Conservation (phyloP, 2,797 vertebrate genomes). For the Liasis olivaceus region DNA sequence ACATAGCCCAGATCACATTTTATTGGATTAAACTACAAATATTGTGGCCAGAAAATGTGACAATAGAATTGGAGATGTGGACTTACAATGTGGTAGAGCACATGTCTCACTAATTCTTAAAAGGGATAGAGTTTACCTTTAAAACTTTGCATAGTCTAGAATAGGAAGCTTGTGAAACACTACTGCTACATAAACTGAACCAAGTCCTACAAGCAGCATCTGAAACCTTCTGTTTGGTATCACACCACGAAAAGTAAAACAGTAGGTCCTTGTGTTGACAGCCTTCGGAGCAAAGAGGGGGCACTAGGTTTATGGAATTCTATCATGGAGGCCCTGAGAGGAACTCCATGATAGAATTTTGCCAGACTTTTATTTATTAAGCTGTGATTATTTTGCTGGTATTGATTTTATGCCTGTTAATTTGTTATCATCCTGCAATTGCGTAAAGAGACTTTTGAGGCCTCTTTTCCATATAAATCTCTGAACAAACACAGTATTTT, state of each 20-base stretch:
- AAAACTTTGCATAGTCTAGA: background rate
- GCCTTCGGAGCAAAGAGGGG: too few relatives aligned
- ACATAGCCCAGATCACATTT: background rate
- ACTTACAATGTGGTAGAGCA: background rate
- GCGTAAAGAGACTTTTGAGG: background rate
- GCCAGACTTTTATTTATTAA: background rate
- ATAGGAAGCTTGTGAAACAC: background rate
- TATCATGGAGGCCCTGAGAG: background rate
- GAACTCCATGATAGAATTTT: background rate
- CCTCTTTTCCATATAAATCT: too few relatives aligned
- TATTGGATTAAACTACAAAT: background rate
- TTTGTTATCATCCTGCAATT: background rate
- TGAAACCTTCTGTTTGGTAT: background rate
- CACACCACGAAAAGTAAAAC: background rate
- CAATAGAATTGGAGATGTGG: background rate
- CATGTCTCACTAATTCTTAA: background rate
- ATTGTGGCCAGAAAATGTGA: background rate
- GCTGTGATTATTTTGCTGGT: background rate
- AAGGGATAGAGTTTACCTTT: background rate
- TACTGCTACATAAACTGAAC: background rate
- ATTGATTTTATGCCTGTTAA: background rate
- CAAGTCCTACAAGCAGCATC: background rate
- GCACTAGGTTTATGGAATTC: background rate
- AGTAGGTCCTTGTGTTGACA: background rate
- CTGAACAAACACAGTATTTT: too few relatives aligned